phyloP scores from a whole-genome alignment of 2,888 invertebrate genomes.

The Epistrophe eligans region DNA sequence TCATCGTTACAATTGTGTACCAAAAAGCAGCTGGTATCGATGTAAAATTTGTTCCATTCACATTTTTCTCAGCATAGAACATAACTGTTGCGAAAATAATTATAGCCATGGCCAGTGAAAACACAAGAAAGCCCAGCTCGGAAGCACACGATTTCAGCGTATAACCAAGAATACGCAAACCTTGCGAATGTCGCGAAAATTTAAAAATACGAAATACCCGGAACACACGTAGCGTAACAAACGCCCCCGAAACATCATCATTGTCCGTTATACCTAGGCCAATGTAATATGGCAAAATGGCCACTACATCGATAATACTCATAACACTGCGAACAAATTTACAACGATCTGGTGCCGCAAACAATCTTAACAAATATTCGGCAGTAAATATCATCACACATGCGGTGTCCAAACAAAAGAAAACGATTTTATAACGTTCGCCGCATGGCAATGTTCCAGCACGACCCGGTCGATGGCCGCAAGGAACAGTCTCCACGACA shows the following conservation, averaged over 20 bases:
- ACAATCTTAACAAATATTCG: constrained; percentile 96
- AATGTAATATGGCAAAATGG: constrained; percentile 99
- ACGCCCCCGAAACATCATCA: constrained; percentile 99
- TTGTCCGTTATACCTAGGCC: constrained; percentile 98
- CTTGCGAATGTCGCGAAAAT: constrained; percentile 99
- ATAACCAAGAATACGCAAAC: constrained; percentile 98
- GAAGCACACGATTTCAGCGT: constrained; percentile 99
- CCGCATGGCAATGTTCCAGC: constrained; percentile 97
- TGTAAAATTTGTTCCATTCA: constrained; percentile 97
- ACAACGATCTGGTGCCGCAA: constrained; percentile 99
- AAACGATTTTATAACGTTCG: constrained; percentile 98
- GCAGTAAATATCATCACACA: constrained; percentile 99
- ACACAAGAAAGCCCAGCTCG: constrained; percentile 99
- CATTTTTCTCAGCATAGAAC: constrained; percentile 99
- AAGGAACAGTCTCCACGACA: constrained; percentile 98
- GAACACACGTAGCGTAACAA: constrained; percentile 99
- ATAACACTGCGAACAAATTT: constrained; percentile 99
- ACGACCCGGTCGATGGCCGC: constrained; percentile 93
- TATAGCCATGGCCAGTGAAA: constrained; percentile 99
- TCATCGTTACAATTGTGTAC: constrained; percentile 99
- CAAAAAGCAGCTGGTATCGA: constrained; percentile 99
- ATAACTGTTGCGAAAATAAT: constrained; percentile 99
- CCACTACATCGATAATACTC: constrained; percentile 99
- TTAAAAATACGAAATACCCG: constrained; percentile 99
- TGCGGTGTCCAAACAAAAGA: constrained; percentile 99